Evolutionary conservation across 2,113 vertebrate genomes (phyloP).

Genomic region (Alces alces): DNA sequence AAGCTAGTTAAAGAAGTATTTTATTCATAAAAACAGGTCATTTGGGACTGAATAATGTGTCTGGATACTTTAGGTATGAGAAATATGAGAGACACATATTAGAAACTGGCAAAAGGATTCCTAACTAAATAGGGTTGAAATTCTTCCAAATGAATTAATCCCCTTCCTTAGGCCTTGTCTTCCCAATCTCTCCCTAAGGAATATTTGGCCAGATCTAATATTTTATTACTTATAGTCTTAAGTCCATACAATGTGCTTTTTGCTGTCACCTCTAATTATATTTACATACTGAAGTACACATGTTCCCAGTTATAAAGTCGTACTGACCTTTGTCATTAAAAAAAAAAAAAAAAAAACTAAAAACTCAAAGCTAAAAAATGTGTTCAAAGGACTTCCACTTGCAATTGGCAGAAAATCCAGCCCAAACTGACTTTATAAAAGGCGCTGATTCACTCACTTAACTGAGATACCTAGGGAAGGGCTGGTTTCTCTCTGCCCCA

Average conservation of each 20-base stretch:
- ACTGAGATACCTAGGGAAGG: neutral
- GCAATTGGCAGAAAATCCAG: neutral
- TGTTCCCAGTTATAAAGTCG: neutral
- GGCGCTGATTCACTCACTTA: neutral
- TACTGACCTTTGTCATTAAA: neutral
- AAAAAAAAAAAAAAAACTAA: neutral
- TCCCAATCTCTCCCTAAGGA: neutral
- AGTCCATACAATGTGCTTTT: neutral
- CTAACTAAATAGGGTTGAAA: neutral
- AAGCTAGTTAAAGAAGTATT: neutral
- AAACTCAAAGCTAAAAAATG: neutral
- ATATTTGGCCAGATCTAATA: neutral
- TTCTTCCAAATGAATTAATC: neutral
- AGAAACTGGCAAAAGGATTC: neutral
- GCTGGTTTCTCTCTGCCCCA: neutral
- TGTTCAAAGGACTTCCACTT: neutral
- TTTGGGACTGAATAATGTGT: neutral
- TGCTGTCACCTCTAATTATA: neutral
- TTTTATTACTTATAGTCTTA: constrained; percentile 7
- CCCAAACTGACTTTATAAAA: neutral
- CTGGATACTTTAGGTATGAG: neutral
- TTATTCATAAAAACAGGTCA: neutral
- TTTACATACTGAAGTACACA: neutral
- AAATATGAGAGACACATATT: neutral
- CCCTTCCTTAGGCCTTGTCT: neutral